These are phyloP conservation scores for Dendrolimus kikuchii DNA, from an alignment of 1,140 invertebrate species.

Conservation along the genomic window DNA sequence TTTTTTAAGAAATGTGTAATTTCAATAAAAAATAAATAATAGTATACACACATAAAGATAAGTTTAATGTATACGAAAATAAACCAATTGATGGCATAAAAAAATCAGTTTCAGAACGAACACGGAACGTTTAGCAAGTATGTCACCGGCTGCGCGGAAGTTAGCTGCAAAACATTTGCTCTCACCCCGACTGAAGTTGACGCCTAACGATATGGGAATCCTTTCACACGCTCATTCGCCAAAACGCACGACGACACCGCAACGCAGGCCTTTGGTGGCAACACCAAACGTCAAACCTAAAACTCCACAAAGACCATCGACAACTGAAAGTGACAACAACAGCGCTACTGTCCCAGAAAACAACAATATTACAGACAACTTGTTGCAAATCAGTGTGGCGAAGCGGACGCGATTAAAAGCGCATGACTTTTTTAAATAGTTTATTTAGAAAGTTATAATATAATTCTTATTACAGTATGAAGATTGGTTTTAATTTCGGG, in stretches of 20 bases:
- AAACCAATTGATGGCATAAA: neutral
- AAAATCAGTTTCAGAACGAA: conserved; percentile 72
- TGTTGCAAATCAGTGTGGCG: conserved; percentile 81
- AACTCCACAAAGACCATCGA: conserved; percentile 12
- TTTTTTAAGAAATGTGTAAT: no score
- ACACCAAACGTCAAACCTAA: conserved; percentile 28
- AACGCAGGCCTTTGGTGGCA: conserved; percentile 46
- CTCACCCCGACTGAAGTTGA: conserved; percentile 62
- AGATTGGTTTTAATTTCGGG: no score
- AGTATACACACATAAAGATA: no score
- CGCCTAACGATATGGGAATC: conserved; percentile 47
- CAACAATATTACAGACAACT: conserved; percentile 81
- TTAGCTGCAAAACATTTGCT: conserved; percentile 76
- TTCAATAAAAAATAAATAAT: no score
- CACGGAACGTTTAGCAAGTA: conserved; percentile 86
- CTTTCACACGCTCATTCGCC: conserved; percentile 52
- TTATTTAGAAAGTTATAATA: neutral
- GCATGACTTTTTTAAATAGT: conserved; percentile 74
- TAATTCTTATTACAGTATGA: neutral
- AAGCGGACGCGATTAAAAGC: conserved; percentile 75
- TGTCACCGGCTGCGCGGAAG: conserved; percentile 95
- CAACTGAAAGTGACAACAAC: conserved; percentile 27
- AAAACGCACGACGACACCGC: conserved; percentile 57
- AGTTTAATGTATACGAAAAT: neutral
- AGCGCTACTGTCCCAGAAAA: conserved; percentile 23